Evolutionary conservation across 2,888 invertebrate species (phyloP).

Genomic region (Atethmia centrago): DNA sequence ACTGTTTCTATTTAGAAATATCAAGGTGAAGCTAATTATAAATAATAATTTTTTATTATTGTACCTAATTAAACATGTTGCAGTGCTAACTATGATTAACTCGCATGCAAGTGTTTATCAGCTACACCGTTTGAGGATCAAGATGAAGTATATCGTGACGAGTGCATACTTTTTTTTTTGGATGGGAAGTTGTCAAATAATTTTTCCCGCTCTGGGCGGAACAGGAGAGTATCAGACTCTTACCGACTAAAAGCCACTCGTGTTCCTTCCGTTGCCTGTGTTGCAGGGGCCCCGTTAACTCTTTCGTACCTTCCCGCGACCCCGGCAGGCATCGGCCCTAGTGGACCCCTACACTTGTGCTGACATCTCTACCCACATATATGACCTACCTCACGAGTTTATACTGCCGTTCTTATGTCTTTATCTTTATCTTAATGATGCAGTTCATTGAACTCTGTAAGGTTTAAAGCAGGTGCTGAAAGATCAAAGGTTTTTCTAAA

Average conservation of each 20-base stretch:
- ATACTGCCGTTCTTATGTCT: neutral
- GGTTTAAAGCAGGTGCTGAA: constrained; percentile 3
- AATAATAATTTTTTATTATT: constrained; percentile 15
- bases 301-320: no score
- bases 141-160: neutral
- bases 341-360: no score
- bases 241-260: no score
- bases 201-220: no score
- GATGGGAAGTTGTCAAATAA: no score
- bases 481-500: neutral
- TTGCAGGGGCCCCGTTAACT: no score
- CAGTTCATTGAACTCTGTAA: constrained; percentile 1
- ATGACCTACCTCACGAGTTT: neutral
- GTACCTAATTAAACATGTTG: constrained; percentile 6
- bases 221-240: no score
- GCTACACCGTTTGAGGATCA: neutral
- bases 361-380: no score
- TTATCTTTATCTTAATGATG: neutral
- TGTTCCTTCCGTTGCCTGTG: no score
- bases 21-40: constrained; percentile 34
- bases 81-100: constrained; percentile 1
- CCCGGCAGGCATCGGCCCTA: no score
- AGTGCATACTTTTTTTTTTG: no score
- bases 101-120: neutral
- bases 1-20: constrained; percentile 11